Percentiles rank a stretch among this genome's conserved stretches.
Evolutionary conservation across 2,797 vertebrate species (phyloP).

Genomic region (Heliangelus exortis): DNA sequence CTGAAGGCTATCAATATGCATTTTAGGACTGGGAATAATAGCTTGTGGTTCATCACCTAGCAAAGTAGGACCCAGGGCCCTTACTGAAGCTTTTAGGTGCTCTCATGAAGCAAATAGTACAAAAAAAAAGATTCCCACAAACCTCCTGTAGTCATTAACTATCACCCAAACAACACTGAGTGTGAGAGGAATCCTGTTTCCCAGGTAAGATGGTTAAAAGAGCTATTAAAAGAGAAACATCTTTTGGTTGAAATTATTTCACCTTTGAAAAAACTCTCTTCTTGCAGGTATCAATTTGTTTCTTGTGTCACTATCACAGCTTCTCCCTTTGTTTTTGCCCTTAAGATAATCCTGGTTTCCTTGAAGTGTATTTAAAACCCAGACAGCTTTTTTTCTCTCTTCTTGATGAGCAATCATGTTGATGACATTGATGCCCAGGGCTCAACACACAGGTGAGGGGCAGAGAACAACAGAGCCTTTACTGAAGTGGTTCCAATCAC

Average conservation of each 20-base stretch:
- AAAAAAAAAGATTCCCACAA: neutral
- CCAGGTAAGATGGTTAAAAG: neutral
- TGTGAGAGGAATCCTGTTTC: neutral
- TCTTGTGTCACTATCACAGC: accelerated
- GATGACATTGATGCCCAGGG: neutral
- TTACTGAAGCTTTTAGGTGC: neutral
- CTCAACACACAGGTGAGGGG: neutral
- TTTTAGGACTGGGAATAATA: neutral
- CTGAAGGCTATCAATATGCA: neutral
- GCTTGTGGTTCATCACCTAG: neutral
- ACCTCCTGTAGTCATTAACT: neutral
- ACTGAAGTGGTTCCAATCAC: neutral
- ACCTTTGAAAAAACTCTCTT: neutral
- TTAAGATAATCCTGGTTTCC: neutral
- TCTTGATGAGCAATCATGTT: neutral
- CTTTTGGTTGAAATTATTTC: neutral
- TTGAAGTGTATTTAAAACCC: neutral
- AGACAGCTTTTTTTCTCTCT: neutral
- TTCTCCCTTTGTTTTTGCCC: neutral
- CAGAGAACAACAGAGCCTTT: conserved; percentile 1
- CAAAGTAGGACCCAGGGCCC: neutral
- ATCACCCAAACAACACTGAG: neutral
- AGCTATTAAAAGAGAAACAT: neutral
- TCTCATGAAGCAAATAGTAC: neutral
- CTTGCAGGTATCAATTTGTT: neutral